Evolutionary conservation across 1,140 invertebrate genomes (phyloP), one percentile per base, ranked within the genome.

Genomic region (Parasteatoda tepidariorum): DNA sequence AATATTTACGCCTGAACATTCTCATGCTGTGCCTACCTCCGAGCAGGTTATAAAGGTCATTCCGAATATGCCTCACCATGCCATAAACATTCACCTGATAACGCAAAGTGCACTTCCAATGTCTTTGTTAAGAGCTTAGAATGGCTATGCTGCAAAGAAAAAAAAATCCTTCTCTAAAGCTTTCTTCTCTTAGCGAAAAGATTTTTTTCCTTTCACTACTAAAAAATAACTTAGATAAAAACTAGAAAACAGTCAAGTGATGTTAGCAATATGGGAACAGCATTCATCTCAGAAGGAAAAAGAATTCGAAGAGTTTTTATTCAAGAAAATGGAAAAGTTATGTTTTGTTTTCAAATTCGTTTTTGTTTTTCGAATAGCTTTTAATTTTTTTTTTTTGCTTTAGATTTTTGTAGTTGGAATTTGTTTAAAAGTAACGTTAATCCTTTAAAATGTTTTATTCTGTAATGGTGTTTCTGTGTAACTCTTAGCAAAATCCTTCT

Each of bases 321-420:
- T 71, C 57, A n/a, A 18, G 68, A 57, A 71, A 71, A 71, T 71
- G 68, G 68, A 30, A 71, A 71, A 71, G 68, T 71, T 71, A 71
- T 71, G 68, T 71, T 71, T 48, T 18, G 54, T 57, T 71, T 55
- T 71, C 57, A 41, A 71, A 48, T 55, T 55, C 41, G 68, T 26
- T 18, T 15, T 26, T 13, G 9, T 3, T 68, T 68, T 48, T 66
- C 11, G 22, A 26, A 61, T 24, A 9, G 18, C 5, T 71, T 71
- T n/a, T 57, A 55, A 26, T 3, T 0, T 26, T 22, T 71, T 57
- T 57, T 57, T 57, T 71, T 71, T 22, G 1, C 31, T 71, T 30
- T 61, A n/a, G n/a, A n/a, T n/a, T n/a, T n/a, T n/a, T n/a, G n/a
- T n/a, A n/a, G n/a, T n/a, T n/a, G n/a, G n/a, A n/a, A n/a, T n/a